Evolutionary conservation across 2,113 vertebrate genomes (phyloP), one percentile per base, ranked within the genome.

Genomic region (Mionectes macconnelli): DNA sequence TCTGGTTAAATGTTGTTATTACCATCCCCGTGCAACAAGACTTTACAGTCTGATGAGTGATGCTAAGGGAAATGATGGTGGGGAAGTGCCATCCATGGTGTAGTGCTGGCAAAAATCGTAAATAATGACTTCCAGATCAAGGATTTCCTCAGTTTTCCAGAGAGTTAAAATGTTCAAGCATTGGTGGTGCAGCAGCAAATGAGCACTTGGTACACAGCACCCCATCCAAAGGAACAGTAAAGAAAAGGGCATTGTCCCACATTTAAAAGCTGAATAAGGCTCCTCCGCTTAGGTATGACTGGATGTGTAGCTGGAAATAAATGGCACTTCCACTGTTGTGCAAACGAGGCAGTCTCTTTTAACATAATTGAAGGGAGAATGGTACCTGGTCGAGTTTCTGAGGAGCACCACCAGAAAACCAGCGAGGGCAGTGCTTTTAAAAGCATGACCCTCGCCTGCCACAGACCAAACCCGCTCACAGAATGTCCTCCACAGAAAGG

Each of bases 401-500:
- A 47, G 70, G 30, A 75, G 1, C 74, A 49, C 17, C 20, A 44
- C 45, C 45, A 45, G 4, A 25, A 25, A 15, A 5, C 45, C n/a
- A 17, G 2, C 1, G 0, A 55, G 59, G 53, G 27, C 50, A 39
- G 23, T 2, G 2, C 81, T 59, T 64, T 45, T 63, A 30, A 44
- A 75, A 70, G 37, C 63, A 14, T 4, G 49, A 39, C 69, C 21
- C 17, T 37, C 40, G 50, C 59, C 16, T 0, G 2, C 67, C 30
- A 16, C 1, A 0, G 45, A 13, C 78, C 67, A 31, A 45, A 47
- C 37, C 39, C 3, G 4, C 16, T 39, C 14, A 0, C 64, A 42
- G 31, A 77, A 69, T 1, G 0, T 30, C 68, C 55, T 66, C 50
- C 4, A 1, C 2, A 2, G 57, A 42, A 73, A 59, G 50, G 45